A percentile compares a stretch with the other conserved stretches of the same genome.
Evolutionary conservation across 1,140 invertebrate genomes (phyloP).

Genomic region (Apis mellifera): Amel_HAv3.1 CM009936.2:12080501-12081000

Average conservation of each 20-base stretch:
- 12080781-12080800: too few species aligned
- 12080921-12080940: neutral
- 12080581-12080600: too few species aligned
- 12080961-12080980: constrained; percentile 1
- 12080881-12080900: neutral
- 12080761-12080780: too few species aligned
- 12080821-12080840: too few species aligned
- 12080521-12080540: constrained; percentile 47
- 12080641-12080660: too few species aligned
- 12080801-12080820: neutral
- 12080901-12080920: neutral
- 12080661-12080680: too few species aligned
- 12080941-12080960: neutral
- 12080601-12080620: too few species aligned
- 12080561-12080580: neutral
- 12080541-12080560: neutral
- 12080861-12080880: neutral
- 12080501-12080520: constrained; percentile 22
- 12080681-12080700: too few species aligned
- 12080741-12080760: too few species aligned
- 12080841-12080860: neutral
- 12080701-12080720: too few species aligned
- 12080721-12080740: too few species aligned
- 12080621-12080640: too few species aligned
- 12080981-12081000: neutral